phyloP scores from a whole-genome alignment of 2,888 invertebrate species.

The Elgonia sp. region DNA sequence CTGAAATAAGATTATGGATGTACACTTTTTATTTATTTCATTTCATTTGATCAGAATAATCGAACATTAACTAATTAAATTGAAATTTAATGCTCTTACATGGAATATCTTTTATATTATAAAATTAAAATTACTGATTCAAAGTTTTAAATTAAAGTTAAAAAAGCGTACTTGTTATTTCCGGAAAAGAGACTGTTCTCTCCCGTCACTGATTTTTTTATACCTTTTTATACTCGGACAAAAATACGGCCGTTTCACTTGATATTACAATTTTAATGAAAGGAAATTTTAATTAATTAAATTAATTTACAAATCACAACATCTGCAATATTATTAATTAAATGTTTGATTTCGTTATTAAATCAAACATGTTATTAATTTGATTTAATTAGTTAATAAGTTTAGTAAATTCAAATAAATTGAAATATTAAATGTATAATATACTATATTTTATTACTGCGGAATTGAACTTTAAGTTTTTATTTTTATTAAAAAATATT shows the following conservation, averaged over 20 bases:
- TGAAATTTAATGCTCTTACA: neutral
- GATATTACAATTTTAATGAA: constrained; percentile 57
- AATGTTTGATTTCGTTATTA: neutral
- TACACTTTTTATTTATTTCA: constrained; percentile 10
- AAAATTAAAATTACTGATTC: constrained; percentile 65
- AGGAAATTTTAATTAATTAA: constrained; percentile 56
- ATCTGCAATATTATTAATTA: neutral
- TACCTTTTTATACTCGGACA: constrained; percentile 29
- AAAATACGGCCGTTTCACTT: constrained; percentile 61
- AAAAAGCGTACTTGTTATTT: constrained; percentile 65
- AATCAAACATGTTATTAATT: neutral
- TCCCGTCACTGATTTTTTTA: constrained; percentile 53
- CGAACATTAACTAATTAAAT: neutral
- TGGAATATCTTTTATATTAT: neutral
- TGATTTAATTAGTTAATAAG: too few species aligned
- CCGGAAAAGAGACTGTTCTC: constrained; percentile 65
- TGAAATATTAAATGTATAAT: too few species aligned
- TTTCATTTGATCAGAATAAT: neutral
- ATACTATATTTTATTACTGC: too few species aligned
- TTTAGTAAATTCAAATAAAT: too few species aligned
- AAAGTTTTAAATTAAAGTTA: constrained; percentile 60
- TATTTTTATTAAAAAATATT: too few species aligned
- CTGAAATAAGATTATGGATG: constrained; percentile 23
- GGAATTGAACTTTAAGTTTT: too few species aligned
- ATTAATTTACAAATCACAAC: constrained; percentile 17